Evolutionary conservation across 2,797 vertebrate species (phyloP).

Genomic region (Anabas testudineus): DNA sequence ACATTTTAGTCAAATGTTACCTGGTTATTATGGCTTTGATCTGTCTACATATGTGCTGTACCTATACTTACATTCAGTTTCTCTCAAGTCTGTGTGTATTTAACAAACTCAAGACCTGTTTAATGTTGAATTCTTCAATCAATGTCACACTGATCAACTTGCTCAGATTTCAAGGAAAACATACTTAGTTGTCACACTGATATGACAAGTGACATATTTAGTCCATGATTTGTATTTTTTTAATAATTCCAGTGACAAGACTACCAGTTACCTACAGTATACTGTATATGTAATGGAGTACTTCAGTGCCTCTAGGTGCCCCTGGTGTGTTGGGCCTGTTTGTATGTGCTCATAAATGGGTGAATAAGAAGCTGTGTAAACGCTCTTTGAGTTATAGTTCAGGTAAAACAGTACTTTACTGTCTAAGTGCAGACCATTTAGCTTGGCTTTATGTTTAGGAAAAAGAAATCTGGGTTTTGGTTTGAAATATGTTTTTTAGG

Average conservation of each 20-base stretch:
- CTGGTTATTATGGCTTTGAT: not conserved
- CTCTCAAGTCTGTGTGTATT: slow-evolving; percentile 10
- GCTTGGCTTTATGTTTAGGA: too few relatives aligned
- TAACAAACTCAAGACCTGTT: slow-evolving; percentile 19
- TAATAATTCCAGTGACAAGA: slow-evolving; percentile 58
- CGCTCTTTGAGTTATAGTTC: too few relatives aligned
- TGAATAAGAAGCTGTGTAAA: too few relatives aligned
- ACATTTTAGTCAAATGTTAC: not conserved
- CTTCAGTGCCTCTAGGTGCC: slow-evolving; percentile 26
- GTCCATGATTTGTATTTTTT: slow-evolving; percentile 46
- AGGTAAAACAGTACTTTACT: too few relatives aligned
- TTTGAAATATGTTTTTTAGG: too few relatives aligned
- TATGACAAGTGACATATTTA: slow-evolving; percentile 31
- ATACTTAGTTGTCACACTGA: slow-evolving; percentile 37
- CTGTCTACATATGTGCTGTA: not conserved
- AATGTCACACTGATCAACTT: slow-evolving; percentile 31
- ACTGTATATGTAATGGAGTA: slow-evolving; percentile 29
- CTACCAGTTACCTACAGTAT: slow-evolving; percentile 31
- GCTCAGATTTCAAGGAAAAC: slow-evolving; percentile 35
- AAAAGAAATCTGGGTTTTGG: too few relatives aligned
- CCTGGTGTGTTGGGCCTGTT: too few relatives aligned
- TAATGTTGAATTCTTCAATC: slow-evolving; percentile 52
- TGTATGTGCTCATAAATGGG: too few relatives aligned
- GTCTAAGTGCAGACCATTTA: too few relatives aligned
- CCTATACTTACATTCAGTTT: not conserved